phyloP scores from a whole-genome alignment of 2,888 invertebrate genomes.

The Ornithoptera alexandrae region DNA sequence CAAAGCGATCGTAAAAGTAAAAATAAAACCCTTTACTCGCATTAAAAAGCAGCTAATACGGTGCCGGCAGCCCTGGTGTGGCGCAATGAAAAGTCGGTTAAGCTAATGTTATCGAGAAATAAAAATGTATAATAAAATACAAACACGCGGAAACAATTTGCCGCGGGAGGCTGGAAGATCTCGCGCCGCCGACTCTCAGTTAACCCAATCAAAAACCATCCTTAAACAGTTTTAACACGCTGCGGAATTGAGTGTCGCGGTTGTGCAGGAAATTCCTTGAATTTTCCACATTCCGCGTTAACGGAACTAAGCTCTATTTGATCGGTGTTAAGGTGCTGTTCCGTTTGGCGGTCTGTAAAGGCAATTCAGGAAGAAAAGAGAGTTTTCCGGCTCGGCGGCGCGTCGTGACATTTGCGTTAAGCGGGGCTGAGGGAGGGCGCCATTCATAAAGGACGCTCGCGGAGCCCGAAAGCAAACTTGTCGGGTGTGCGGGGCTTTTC shows the following conservation, averaged over 20 bases:
- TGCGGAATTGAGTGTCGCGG: slow-evolving; percentile 46
- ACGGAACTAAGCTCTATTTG: slow-evolving; percentile 45
- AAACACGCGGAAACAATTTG: slow-evolving; percentile 80
- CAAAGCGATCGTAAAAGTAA: slow-evolving; percentile 42
- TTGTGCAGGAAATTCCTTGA: slow-evolving; percentile 71
- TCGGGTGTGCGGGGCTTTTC: slow-evolving; percentile 47
- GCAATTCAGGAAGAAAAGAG: slow-evolving; percentile 78
- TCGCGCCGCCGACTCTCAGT: slow-evolving; percentile 56
- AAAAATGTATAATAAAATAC: slow-evolving; percentile 81
- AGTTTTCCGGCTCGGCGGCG: slow-evolving; percentile 76
- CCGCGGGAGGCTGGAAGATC: slow-evolving; percentile 78
- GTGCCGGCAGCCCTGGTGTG: slow-evolving; percentile 65
- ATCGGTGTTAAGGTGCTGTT: slow-evolving; percentile 44
- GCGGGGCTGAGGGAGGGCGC: slow-evolving; percentile 66
- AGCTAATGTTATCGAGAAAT: slow-evolving; percentile 81
- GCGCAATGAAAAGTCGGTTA: slow-evolving; percentile 81
- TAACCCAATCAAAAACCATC: slow-evolving; percentile 39
- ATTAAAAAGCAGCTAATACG: slow-evolving; percentile 33
- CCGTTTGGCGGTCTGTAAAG: slow-evolving; percentile 43
- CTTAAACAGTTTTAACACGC: slow-evolving; percentile 42
- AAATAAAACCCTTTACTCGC: slow-evolving; percentile 30
- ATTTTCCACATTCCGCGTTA: slow-evolving; percentile 49
- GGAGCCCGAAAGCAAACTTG: slow-evolving; percentile 66
- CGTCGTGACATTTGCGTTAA: slow-evolving; percentile 79
- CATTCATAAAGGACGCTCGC: slow-evolving; percentile 71